phyloP scores from a whole-genome alignment of 1,140 invertebrate species.

The Latrodectus geometricus region DNA sequence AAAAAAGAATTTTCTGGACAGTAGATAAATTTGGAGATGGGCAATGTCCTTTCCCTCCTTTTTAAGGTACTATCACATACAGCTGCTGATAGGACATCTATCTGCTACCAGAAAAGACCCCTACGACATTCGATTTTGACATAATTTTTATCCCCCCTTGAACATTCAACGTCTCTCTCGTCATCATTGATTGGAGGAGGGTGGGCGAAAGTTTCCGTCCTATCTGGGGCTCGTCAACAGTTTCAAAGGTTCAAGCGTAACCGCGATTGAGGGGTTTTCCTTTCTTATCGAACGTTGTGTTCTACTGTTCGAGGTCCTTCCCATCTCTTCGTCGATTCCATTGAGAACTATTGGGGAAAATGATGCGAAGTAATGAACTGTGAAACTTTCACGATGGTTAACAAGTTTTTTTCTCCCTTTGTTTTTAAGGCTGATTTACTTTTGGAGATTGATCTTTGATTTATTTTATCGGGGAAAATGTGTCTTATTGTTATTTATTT shows the following conservation, averaged over 20 bases:
- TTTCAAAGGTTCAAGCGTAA: neutral
- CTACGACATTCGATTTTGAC: constrained; percentile 48
- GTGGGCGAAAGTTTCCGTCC: neutral
- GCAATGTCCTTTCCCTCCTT: constrained; percentile 22
- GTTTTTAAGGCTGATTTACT: neutral
- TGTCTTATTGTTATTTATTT: too few relatives aligned
- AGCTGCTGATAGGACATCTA: constrained; percentile 46
- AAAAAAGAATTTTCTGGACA: constrained; percentile 3
- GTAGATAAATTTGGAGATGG: constrained; percentile 44
- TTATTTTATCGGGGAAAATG: too few relatives aligned
- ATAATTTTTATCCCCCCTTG: constrained; percentile 43
- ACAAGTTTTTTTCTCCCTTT: neutral
- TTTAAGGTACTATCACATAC: constrained; percentile 52
- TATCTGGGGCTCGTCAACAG: constrained; percentile 24
- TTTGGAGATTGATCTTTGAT: neutral
- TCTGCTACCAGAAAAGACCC: constrained; percentile 22
- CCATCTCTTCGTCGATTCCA: neutral
- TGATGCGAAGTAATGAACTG: constrained; percentile 43
- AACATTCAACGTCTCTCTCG: constrained; percentile 24
- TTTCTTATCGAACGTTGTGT: constrained; percentile 33
- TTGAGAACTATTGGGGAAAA: neutral
- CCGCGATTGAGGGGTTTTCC: neutral
- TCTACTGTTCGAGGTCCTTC: neutral
- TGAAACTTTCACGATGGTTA: constrained; percentile 17
- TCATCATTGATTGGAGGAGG: constrained; percentile 31